These are phyloP conservation scores for Manis javanica DNA, from an alignment of 2,797 vertebrate genomes.

Conservation along the genomic window DNA sequence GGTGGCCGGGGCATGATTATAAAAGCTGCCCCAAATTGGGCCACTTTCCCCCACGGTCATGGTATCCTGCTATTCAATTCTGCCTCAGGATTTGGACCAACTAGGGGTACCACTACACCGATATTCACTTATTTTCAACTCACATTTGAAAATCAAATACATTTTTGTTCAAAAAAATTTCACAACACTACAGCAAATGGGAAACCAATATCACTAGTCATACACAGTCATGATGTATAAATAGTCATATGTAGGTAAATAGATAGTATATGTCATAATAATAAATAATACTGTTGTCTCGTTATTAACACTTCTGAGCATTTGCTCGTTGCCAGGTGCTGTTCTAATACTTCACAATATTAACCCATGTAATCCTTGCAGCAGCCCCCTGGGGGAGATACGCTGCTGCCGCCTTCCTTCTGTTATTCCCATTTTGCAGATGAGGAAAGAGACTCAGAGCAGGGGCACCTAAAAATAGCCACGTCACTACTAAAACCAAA, in stretches of 20 bases:
- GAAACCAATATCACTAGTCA: background rate
- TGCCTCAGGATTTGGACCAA: background rate
- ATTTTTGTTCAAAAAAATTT: background rate
- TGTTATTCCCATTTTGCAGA: fast-evolving
- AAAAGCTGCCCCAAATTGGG: background rate
- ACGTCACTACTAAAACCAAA: background rate
- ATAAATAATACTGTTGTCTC: fast-evolving
- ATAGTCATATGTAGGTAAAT: background rate
- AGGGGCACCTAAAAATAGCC: background rate
- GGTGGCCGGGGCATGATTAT: fast-evolving
- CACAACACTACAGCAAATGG: background rate
- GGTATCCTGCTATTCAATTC: fast-evolving
- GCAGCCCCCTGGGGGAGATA: fast-evolving
- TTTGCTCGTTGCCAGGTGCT: background rate
- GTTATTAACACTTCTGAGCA: no score
- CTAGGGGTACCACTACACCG: no score
- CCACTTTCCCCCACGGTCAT: fast-evolving
- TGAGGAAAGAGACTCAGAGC: background rate
- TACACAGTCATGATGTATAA: no score
- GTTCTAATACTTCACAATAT: fast-evolving
- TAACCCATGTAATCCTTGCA: background rate
- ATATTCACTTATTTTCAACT: background rate
- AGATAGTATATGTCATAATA: no score
- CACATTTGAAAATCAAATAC: background rate
- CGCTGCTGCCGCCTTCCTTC: fast-evolving